Percentiles rank a stretch among this genome's conserved stretches.
These are phyloP conservation scores for Odontesthes bonariensis DNA, from an alignment of 2,113 vertebrate species.

Conservation along the genomic window DNA sequence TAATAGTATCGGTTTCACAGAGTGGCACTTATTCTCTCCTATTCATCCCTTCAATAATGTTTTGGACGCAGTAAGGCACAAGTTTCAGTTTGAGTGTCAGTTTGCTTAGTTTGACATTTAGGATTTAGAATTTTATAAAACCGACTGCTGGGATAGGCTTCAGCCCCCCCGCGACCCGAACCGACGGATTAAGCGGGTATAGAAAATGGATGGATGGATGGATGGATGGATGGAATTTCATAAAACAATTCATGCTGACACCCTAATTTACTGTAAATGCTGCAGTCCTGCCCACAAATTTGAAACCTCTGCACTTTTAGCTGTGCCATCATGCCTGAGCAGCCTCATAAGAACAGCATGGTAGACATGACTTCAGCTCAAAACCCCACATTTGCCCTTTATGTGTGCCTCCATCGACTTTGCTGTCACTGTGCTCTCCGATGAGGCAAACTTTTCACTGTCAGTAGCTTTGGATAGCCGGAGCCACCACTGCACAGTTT, in stretches of 20 bases:
- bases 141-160: too few relatives aligned
- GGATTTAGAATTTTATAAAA: not conserved
- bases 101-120: too few relatives aligned
- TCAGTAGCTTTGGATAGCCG: slow-evolving; percentile 19
- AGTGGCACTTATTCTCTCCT: slow-evolving; percentile 15
- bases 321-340: not conserved
- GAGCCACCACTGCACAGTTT: slow-evolving; percentile 21
- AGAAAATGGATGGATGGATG: too few relatives aligned
- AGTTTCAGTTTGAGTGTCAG: too few relatives aligned
- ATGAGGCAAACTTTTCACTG: slow-evolving; percentile 16
- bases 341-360: not conserved
- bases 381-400: not conserved
- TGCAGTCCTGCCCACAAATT: not conserved
- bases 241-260: not conserved
- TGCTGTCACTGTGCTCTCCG: slow-evolving; percentile 5
- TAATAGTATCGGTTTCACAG: slow-evolving; percentile 50
- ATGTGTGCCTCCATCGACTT: not conserved
- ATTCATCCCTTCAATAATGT: slow-evolving; percentile 20
- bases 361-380: not conserved
- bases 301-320: not conserved
- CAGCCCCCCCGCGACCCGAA: too few relatives aligned
- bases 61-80: not conserved
- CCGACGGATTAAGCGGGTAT: too few relatives aligned
- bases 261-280: slow-evolving; percentile 1
- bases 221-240: too few relatives aligned